Evolutionary conservation across 2,113 vertebrate species (phyloP).

Genomic region (Grammatotria lemairii): DNA sequence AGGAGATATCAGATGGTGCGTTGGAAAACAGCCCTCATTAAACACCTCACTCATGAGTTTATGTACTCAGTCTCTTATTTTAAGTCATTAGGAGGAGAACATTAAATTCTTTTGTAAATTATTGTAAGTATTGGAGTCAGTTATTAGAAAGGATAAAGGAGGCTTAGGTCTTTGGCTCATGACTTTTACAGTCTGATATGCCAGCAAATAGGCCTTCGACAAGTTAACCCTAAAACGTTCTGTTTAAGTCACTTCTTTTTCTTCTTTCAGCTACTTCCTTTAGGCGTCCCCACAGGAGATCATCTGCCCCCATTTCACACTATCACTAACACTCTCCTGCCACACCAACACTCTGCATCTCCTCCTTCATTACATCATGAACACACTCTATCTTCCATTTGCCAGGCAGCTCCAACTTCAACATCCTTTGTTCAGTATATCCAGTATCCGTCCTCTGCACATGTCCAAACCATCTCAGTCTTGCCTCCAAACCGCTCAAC

Average conservation of each 20-base stretch:
- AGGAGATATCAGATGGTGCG: accelerated
- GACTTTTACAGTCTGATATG: neutral
- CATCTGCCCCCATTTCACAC: neutral
- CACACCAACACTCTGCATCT: neutral
- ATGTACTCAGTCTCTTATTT: neutral
- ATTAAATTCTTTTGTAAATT: neutral
- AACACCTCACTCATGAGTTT: neutral
- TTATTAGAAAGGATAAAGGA: neutral
- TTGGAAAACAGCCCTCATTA: neutral
- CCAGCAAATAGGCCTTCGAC: neutral
- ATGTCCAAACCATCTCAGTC: neutral
- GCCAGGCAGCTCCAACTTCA: neutral
- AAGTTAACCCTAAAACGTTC: neutral
- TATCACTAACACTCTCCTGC: neutral
- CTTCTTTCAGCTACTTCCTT: neutral
- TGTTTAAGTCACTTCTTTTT: neutral
- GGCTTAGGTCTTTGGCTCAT: neutral
- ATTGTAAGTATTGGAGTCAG: neutral
- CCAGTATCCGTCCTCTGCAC: neutral
- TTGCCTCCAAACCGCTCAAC: neutral
- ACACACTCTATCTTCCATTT: neutral
- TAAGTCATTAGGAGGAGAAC: neutral
- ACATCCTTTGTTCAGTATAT: neutral
- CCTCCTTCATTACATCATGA: neutral
- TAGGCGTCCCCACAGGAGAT: neutral